Conservation (phyloP, 2,113 vertebrate species). For the Strix uralensis region DNA sequence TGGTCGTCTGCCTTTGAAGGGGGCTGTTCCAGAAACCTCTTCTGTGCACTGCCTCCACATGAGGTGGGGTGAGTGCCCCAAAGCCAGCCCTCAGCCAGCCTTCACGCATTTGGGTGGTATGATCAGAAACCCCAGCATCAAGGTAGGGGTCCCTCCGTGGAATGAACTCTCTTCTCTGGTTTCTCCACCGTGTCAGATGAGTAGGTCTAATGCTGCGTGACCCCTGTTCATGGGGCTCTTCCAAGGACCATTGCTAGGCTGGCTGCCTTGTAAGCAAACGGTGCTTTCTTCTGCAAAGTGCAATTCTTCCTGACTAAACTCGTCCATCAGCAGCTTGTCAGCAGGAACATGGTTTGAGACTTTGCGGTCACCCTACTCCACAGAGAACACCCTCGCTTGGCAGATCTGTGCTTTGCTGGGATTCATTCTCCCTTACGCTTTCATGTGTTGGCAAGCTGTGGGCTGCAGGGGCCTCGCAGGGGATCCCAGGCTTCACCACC, state of each 20-base stretch:
- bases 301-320: neutral
- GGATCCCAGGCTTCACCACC: neutral
- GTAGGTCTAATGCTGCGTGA: rapidly evolving
- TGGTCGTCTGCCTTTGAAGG: neutral
- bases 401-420: neutral
- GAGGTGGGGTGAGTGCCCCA: neutral
- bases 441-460: rapidly evolving
- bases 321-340: neutral
- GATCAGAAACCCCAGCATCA: neutral
- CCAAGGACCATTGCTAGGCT: rapidly evolving
- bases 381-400: neutral
- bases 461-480: neutral
- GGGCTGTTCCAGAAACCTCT: neutral
- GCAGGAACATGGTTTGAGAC: neutral
- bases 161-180: neutral
- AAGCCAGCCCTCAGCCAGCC: neutral
- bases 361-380: rapidly evolving
- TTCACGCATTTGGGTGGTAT: neutral
- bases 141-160: neutral
- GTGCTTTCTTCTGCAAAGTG: neutral
- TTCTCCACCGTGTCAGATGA: neutral
- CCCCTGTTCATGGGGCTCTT: neutral
- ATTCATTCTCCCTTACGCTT: neutral
- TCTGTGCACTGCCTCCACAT: neutral
- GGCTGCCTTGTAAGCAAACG: neutral